Percentiles rank a stretch among this genome's conserved stretches.
Conservation (phyloP, 2,888 invertebrate genomes). For the Leptothorax acervorum region DNA sequence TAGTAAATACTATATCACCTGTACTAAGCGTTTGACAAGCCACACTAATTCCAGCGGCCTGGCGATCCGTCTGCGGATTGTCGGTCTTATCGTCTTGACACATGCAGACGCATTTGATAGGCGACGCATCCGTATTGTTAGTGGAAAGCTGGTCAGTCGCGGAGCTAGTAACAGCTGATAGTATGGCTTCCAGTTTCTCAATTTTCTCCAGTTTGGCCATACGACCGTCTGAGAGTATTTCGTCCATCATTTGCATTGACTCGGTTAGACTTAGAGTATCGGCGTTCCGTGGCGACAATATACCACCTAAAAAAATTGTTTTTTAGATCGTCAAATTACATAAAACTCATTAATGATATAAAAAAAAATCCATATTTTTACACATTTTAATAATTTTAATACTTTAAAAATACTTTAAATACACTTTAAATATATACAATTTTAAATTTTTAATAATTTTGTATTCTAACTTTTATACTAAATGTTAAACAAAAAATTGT, state of each 20-base stretch:
- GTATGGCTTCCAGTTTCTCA: slow-evolving; percentile 94
- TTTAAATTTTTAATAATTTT: background rate
- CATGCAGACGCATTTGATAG: slow-evolving; percentile 85
- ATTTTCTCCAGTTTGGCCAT: slow-evolving; percentile 95
- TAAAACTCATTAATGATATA: background rate
- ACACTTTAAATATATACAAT: background rate
- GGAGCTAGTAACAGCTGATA: slow-evolving; percentile 92
- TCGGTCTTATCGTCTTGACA: slow-evolving; percentile 74
- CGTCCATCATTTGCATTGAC: slow-evolving; percentile 96
- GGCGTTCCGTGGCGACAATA: slow-evolving; percentile 91
- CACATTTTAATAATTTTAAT: background rate
- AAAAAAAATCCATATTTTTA: background rate
- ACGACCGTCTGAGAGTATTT: slow-evolving; percentile 92
- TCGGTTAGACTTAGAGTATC: slow-evolving; percentile 94
- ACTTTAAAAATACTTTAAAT: background rate
- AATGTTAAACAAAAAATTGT: background rate
- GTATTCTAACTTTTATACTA: slow-evolving; percentile 23
- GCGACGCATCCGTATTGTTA: slow-evolving; percentile 86
- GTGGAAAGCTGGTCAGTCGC: slow-evolving; percentile 87
- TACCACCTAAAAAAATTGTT: slow-evolving; percentile 83
- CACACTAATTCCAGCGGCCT: slow-evolving; percentile 84
- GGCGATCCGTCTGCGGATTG: slow-evolving; percentile 82
- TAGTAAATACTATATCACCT: slow-evolving; percentile 96
- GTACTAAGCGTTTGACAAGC: slow-evolving; percentile 95
- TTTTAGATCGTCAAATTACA: background rate